Conservation (phyloP, 2,888 invertebrate species). For the Cephonodes hylas region DNA sequence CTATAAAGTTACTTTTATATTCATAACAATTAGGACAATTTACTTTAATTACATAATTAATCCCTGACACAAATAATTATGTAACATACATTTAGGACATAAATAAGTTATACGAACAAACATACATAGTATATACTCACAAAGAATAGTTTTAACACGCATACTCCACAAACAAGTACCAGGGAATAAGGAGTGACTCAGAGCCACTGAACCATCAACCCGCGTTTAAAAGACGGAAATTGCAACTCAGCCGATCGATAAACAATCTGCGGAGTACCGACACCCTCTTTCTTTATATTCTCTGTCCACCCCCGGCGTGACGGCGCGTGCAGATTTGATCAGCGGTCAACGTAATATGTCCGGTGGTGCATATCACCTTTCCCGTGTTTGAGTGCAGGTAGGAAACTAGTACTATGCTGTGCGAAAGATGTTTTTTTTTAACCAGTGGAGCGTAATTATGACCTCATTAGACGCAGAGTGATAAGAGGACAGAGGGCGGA, state of each 20-base stretch:
- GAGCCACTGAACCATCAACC: background rate
- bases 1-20: too few relatives aligned
- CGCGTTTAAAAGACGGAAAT: background rate
- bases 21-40: too few relatives aligned
- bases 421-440: background rate
- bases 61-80: too few relatives aligned
- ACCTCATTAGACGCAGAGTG: too few relatives aligned
- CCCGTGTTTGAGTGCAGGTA: background rate
- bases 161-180: too few relatives aligned
- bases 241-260: constrained; percentile 1
- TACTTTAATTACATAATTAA: too few relatives aligned
- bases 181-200: background rate
- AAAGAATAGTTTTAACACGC: too few relatives aligned
- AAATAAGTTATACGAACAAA: too few relatives aligned
- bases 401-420: background rate
- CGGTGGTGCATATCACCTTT: background rate
- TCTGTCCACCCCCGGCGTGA: background rate
- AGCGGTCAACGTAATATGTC: background rate
- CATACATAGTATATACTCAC: too few relatives aligned
- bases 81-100: too few relatives aligned
- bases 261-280: background rate
- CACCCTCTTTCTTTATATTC: background rate
- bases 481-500: too few relatives aligned
- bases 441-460: too few relatives aligned
- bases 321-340: constrained; percentile 1